Percentiles rank a stretch among this genome's conserved stretches.
Evolutionary conservation across 2,113 vertebrate genomes (phyloP).

Genomic region (Colossoma macropomum): DNA sequence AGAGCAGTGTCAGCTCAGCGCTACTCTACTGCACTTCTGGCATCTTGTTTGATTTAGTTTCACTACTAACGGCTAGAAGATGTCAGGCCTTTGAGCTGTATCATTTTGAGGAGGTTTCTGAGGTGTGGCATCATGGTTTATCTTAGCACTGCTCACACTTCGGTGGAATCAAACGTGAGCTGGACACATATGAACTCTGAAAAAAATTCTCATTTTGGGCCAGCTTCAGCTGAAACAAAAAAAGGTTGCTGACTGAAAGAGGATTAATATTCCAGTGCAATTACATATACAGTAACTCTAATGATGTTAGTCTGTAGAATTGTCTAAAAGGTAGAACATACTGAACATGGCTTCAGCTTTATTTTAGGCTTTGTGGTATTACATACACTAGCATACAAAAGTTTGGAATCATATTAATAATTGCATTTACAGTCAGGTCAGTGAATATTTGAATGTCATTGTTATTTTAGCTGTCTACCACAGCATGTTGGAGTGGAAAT

Average conservation of each 20-base stretch:
- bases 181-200: not conserved
- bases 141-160: not conserved
- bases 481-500: too few relatives aligned
- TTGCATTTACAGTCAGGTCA: too few relatives aligned
- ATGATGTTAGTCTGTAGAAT: not conserved
- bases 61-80: conserved; percentile 1
- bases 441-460: too few relatives aligned
- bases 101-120: not conserved
- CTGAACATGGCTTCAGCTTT: not conserved
- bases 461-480: too few relatives aligned
- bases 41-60: conserved; percentile 46
- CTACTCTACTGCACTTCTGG: conserved; percentile 15
- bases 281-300: not conserved
- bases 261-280: not conserved
- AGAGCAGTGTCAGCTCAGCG: conserved; percentile 36
- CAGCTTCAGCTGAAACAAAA: not conserved
- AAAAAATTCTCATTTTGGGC: not conserved
- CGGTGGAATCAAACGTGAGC: not conserved
- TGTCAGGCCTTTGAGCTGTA: conserved; percentile 5
- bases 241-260: not conserved
- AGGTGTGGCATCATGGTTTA: not conserved
- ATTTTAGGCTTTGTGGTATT: not conserved
- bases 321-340: not conserved
- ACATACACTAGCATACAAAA: too few relatives aligned
- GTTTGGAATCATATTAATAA: too few relatives aligned